Evolutionary conservation across 92 coral and sea anemone species (phyloP).

Genomic region (Palythoa caribaeorum): DNA sequence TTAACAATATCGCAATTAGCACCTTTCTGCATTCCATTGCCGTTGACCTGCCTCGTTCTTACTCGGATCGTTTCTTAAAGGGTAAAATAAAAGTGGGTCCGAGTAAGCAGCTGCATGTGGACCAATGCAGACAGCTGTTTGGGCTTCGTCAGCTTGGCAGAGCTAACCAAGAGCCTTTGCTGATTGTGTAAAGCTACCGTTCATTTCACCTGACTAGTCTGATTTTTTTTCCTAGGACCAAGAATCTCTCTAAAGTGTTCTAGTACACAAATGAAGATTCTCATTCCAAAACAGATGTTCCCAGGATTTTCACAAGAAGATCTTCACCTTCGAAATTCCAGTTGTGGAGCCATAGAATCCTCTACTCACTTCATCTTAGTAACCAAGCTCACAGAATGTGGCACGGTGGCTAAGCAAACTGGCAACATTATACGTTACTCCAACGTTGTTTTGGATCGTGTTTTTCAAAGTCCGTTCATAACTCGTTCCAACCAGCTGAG

Average conservation of each 20-base stretch:
- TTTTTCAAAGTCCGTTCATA: constrained; percentile 10
- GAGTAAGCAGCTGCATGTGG: too few relatives aligned
- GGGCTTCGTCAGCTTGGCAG: too few relatives aligned
- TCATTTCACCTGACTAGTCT: neutral
- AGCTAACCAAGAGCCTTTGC: too few relatives aligned
- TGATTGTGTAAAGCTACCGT: neutral
- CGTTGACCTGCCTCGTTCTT: too few relatives aligned
- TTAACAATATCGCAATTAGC: too few relatives aligned
- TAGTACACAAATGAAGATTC: constrained; percentile 24
- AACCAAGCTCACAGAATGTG: constrained; percentile 37
- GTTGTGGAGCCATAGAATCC: constrained; percentile 24
- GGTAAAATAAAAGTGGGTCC: too few relatives aligned
- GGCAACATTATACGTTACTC: constrained; percentile 31
- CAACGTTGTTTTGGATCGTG: constrained; percentile 38
- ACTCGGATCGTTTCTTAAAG: too few relatives aligned
- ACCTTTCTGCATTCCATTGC: too few relatives aligned
- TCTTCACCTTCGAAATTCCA: constrained; percentile 34
- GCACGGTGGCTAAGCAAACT: constrained; percentile 29
- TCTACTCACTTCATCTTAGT: constrained; percentile 21
- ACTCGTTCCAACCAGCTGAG: constrained; percentile 18
- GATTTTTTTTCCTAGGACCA: constrained; percentile 5
- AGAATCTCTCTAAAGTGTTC: constrained; percentile 37
- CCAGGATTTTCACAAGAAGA: constrained; percentile 7
- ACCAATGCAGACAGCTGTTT: too few relatives aligned
- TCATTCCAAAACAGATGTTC: constrained; percentile 19